A percentile compares a stretch with the other conserved stretches of the same genome.
These are phyloP conservation scores for Zeugodacus cucurbitae DNA, from an alignment of 1,140 invertebrate species.

Conservation along the genomic window DNA sequence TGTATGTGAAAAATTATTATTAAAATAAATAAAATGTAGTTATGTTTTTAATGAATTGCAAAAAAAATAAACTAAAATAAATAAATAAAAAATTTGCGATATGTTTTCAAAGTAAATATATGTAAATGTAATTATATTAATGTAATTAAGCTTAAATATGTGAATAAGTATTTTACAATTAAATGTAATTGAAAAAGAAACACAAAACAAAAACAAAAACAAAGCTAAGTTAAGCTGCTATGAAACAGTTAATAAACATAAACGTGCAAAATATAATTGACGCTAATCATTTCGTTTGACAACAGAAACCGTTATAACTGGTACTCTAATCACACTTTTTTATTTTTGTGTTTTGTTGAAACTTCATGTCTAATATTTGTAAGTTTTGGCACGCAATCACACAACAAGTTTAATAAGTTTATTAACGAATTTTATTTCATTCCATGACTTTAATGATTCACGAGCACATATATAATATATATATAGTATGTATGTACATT, in stretches of 20 bases:
- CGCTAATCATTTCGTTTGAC: not conserved
- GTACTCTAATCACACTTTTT: not conserved
- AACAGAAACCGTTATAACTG: not conserved
- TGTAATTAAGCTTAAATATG: not conserved
- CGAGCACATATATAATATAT: not conserved
- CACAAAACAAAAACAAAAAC: no score
- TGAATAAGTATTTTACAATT: constrained; percentile 7
- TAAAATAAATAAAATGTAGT: not conserved
- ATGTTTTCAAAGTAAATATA: not conserved
- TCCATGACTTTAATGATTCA: not conserved
- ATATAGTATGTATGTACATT: not conserved
- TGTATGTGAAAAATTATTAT: not conserved
- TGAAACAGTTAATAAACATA: constrained; percentile 1
- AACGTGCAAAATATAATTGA: constrained; percentile 13
- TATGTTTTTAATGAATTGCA: not conserved
- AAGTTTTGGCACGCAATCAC: no score
- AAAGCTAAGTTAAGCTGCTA: not conserved
- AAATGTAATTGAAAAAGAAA: not conserved
- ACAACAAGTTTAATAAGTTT: no score
- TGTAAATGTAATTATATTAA: constrained; percentile 4
- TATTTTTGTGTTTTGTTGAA: not conserved
- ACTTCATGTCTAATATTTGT: not conserved
- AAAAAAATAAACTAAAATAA: not conserved
- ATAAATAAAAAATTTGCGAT: not conserved
- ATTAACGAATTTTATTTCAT: no score